Evolutionary conservation across 2,888 invertebrate species (phyloP).

Genomic region (Oxyteleia sp.): DNA sequence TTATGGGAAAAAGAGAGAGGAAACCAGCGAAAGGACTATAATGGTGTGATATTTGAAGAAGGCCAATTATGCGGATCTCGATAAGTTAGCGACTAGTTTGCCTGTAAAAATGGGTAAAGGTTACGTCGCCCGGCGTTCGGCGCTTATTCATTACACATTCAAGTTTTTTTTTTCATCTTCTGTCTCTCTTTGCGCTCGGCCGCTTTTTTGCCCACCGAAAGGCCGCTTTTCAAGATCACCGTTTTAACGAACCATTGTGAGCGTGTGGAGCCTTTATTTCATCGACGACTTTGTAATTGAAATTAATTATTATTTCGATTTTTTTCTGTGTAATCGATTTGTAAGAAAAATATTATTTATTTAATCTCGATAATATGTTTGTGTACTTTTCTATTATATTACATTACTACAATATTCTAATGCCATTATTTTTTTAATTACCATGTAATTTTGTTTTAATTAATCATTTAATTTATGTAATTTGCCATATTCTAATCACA

Average conservation of each 20-base stretch:
- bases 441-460: no score
- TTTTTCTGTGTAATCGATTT: no score
- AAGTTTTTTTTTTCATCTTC: slow-evolving; percentile 7
- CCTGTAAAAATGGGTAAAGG: slow-evolving; percentile 70
- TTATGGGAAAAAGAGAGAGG: slow-evolving; percentile 68
- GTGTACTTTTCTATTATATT: no score
- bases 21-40: slow-evolving; percentile 68
- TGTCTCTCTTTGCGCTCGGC: not conserved
- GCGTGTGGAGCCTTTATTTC: not conserved
- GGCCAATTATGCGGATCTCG: slow-evolving; percentile 75
- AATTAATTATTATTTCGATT: slow-evolving; percentile 1
- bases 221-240: slow-evolving; percentile 21
- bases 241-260: not conserved
- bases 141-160: slow-evolving; percentile 16
- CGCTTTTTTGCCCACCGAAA: slow-evolving; percentile 10
- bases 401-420: no score
- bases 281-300: not conserved
- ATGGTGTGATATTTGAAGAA: slow-evolving; percentile 74
- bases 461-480: no score
- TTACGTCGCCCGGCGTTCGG: slow-evolving; percentile 46
- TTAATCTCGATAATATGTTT: no score
- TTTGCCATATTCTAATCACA: no score
- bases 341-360: no score
- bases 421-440: no score
- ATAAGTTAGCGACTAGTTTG: slow-evolving; percentile 68